Base-by-base conservation (phyloP, 2,888 invertebrate genomes). In the Drosophila paranaensis region DNA sequence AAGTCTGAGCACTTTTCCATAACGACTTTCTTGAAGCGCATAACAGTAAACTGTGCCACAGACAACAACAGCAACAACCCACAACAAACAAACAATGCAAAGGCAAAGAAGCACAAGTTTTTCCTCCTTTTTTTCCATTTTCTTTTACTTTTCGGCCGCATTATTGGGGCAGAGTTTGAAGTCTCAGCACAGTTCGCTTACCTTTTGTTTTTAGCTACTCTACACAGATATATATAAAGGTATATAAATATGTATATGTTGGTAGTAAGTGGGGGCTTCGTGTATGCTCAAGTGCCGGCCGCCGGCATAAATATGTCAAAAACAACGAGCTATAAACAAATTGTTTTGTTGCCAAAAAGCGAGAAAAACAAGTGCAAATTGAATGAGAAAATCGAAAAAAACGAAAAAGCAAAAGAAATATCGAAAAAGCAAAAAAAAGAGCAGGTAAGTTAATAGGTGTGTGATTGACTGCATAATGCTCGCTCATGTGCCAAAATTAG, bases 241-340 rank as follows among this genome's bases (percentile, higher is more conserved):
- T 6, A 39, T 11, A n/a, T 39, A 14, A 10, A 25, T 25, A 14
- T 33, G 4, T 6, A 11, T 54, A 39, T 25, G 6, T 39, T 27
- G 51, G 70, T 53, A 63, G 60, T 65, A 53, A 37, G n/a, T 39
- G 43, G 50, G 45, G 66, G 70, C 1, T 50, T 33, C 60, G 72
- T 71, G 71, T 68, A 61, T 45, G 48, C 63, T 74, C 71, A 70
- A 82, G 74, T 74, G 77, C 84, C 68, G 74, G 82, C 87, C 84
- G 81, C 71, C 82, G 85, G 82, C 87, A 87, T 87, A 87, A 87
- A 87, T 89, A 89, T 87, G 87, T 89, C 87, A 89, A 89, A 87
- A 85, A 62, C 89, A 87, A 66, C 60, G 79, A 79, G 82, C 81
- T 76, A 86, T 88, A 88, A 86, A 86, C 88, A 86, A 86, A 87